phyloP scores from a whole-genome alignment of 2,888 invertebrate genomes.

The Cephus sareptanus region DNA sequence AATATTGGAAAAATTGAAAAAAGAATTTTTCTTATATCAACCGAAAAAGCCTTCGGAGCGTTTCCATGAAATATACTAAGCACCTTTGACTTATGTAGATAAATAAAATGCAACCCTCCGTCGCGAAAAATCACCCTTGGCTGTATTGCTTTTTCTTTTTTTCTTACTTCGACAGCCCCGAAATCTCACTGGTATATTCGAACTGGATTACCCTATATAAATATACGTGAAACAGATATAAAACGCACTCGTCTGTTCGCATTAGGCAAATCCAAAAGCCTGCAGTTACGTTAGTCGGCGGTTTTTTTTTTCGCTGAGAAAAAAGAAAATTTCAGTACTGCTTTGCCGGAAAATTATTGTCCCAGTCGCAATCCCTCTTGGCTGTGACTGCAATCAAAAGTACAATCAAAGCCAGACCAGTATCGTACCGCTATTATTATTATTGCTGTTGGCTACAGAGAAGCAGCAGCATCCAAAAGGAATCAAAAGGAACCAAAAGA shows the following conservation, averaged over 20 bases:
- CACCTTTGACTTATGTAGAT: background rate
- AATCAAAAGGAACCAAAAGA: no score
- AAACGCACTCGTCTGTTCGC: background rate
- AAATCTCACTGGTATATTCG: background rate
- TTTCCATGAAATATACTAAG: background rate
- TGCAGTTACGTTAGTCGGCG: background rate
- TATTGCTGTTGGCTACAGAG: background rate
- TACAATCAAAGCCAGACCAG: constrained; percentile 21
- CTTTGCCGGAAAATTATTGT: constrained; percentile 9
- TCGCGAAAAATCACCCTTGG: background rate
- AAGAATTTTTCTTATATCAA: background rate
- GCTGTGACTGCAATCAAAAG: constrained; percentile 19
- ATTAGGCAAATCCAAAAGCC: background rate
- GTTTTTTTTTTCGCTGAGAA: background rate
- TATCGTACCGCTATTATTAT: background rate
- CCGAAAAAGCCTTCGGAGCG: background rate
- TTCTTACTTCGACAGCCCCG: background rate
- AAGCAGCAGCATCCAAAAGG: background rate
- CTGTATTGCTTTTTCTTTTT: background rate
- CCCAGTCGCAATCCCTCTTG: background rate
- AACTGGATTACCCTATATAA: background rate
- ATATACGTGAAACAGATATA: background rate
- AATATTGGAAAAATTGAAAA: background rate
- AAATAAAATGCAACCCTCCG: background rate
- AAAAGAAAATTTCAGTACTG: background rate